phyloP scores from a whole-genome alignment of 2,888 invertebrate genomes.

The Athalia cordata region DNA sequence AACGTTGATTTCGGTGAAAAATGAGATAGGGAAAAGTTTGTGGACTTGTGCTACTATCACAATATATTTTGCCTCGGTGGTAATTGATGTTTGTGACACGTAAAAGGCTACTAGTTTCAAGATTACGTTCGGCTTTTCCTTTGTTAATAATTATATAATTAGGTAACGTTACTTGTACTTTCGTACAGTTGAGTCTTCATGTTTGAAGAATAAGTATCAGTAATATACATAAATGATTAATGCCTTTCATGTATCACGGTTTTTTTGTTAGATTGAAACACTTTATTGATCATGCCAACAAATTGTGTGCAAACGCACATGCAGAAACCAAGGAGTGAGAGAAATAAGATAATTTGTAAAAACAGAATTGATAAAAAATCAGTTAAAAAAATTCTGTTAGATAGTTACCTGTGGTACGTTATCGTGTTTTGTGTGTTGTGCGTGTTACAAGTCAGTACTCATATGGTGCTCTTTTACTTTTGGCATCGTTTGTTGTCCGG shows the following conservation, averaged over 20 bases:
- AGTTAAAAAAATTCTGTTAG: constrained; percentile 63
- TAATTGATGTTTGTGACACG: constrained; percentile 19
- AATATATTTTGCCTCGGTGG: constrained; percentile 44
- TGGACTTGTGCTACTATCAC: not conserved
- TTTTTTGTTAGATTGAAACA: constrained; percentile 30
- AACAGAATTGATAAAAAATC: constrained; percentile 45
- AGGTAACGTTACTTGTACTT: not conserved
- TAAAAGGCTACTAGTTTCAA: constrained; percentile 7
- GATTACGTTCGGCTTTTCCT: not conserved
- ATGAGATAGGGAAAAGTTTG: not conserved
- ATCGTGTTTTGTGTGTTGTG: constrained; percentile 70
- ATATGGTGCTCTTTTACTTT: constrained; percentile 72
- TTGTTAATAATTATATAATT: too few relatives aligned
- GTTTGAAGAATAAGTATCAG: not conserved
- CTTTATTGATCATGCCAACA: constrained; percentile 53
- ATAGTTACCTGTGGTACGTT: constrained; percentile 72
- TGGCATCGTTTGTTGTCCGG: constrained; percentile 71
- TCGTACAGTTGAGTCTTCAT: not conserved
- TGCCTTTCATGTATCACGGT: constrained; percentile 41
- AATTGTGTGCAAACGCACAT: constrained; percentile 63
- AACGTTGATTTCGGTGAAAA: not conserved
- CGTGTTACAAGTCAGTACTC: constrained; percentile 73
- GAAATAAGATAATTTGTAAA: not conserved
- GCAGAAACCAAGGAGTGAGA: constrained; percentile 56
- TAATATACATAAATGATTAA: constrained; percentile 9